A percentile compares a stretch with the other conserved stretches of the same genome.
Conservation (phyloP, 2,113 vertebrate genomes). For the Siniperca chuatsi region DNA sequence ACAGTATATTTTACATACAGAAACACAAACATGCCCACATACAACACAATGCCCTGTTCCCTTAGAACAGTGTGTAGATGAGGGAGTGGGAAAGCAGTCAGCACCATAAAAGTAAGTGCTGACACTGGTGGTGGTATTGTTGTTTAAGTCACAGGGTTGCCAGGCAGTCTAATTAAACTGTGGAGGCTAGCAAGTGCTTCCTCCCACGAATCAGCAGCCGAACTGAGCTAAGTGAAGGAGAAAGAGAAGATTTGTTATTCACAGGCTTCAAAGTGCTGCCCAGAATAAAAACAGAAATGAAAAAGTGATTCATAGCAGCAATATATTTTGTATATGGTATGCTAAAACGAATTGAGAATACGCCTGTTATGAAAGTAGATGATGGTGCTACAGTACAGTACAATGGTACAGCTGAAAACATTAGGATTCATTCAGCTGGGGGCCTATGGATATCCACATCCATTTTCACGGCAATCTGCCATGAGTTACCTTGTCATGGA, state of each 20-base stretch:
- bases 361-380: background rate
- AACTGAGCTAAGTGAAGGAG: slow-evolving; percentile 31
- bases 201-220: slow-evolving; percentile 36
- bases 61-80: background rate
- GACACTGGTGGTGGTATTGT: slow-evolving; percentile 53
- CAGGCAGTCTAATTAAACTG: slow-evolving; percentile 63
- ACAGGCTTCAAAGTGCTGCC: slow-evolving; percentile 1
- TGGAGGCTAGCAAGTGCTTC: slow-evolving; percentile 35
- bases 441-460: background rate
- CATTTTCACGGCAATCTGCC: background rate
- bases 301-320: slow-evolving; percentile 28
- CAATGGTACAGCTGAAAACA: background rate
- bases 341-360: background rate
- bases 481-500: background rate
- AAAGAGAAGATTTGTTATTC: slow-evolving; percentile 25
- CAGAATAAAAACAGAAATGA: slow-evolving; percentile 22
- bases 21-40: slow-evolving; percentile 15
- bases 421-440: background rate
- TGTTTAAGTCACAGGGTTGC: slow-evolving; percentile 55
- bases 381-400: background rate
- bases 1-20: slow-evolving; percentile 3
- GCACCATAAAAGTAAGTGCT: slow-evolving; percentile 44
- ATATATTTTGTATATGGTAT: background rate
- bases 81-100: slow-evolving; percentile 27
- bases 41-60: background rate